Base-by-base conservation (phyloP, 2,888 invertebrate species). In the Muschampia plurimacula region DNA sequence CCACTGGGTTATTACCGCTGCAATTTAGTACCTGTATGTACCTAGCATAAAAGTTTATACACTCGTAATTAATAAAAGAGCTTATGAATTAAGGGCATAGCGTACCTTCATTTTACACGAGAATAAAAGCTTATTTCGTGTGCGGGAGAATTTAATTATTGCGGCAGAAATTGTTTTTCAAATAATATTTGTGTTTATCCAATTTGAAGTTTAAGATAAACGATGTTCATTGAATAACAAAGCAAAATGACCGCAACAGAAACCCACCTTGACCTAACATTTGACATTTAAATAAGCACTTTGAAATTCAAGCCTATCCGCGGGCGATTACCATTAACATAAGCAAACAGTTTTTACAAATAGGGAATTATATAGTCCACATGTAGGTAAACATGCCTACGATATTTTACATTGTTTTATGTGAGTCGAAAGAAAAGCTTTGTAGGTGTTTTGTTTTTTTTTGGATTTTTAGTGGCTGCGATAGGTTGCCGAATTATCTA, bases 221-320 rank as follows among this genome's bases (percentile, higher is more conserved):
- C 22, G 2, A 55, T 67, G 32, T 65, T 66, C 39, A 74, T 76
- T 77, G 76, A 79, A 77, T 76, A 77, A 74, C 76, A 77, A 72
- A 75, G 49, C 70, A 41, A 57, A 67, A 71, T 64, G 69, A 60
- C 73, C 69, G 74, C 74, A 74, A 71, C 70, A 67, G 44, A 22
- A 69, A 41, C 64, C 52, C 71, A 60, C 67, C 71, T 71, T 71
- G 65, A 68, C 74, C 74, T 70, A 63, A 68, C 72, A 72, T 67
- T 64, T 70, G 67, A 55, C 67, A 72, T 72, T 72, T 72, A 69
- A 71, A 75, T 71, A 66, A 65, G 70, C 52, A 59, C 72, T 60
- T 67, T 66, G 62, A 72, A 74, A 72, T 74, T 76, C 67, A 49
- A 72, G 46, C 52, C 67, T 64, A 57, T 57, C 72, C 57, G 55